Evolutionary conservation across 2,113 vertebrate species (phyloP).

Genomic region (Pluvialis apricaria): DNA sequence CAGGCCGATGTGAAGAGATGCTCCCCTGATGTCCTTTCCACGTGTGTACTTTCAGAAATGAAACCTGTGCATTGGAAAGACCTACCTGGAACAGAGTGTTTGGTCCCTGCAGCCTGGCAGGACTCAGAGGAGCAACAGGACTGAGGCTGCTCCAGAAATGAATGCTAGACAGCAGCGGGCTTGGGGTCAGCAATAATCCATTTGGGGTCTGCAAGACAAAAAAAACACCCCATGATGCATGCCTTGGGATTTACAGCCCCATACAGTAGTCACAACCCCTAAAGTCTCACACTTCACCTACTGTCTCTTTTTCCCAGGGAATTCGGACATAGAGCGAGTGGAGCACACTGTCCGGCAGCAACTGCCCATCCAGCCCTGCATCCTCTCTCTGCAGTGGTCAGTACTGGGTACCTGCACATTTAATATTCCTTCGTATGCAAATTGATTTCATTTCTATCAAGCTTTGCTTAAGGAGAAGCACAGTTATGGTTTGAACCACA

Average conservation of each 20-base stretch:
- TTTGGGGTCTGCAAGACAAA: slow-evolving; percentile 83
- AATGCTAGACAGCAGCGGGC: slow-evolving; percentile 90
- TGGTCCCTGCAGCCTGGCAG: slow-evolving; percentile 92
- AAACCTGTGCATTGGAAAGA: background rate
- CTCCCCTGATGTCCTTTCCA: background rate
- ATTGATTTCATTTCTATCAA: background rate
- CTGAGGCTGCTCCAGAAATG: slow-evolving; percentile 98
- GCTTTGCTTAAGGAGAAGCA: background rate
- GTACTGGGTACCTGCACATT: background rate
- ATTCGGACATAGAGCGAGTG: background rate
- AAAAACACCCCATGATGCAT: background rate
- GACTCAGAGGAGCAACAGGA: slow-evolving; percentile 91
- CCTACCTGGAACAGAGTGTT: slow-evolving; percentile 92
- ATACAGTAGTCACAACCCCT: background rate
- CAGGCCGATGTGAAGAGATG: accelerated
- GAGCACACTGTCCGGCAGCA: background rate
- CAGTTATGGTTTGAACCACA: accelerated
- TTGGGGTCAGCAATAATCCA: slow-evolving; percentile 91
- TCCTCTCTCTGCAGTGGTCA: background rate
- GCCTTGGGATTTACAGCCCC: background rate
- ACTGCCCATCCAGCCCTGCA: background rate
- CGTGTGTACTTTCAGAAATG: accelerated
- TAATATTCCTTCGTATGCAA: background rate
- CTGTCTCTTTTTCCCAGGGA: background rate
- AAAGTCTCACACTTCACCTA: background rate